Conservation (phyloP, 2,888 invertebrate species). For the Syritta pipiens region DNA sequence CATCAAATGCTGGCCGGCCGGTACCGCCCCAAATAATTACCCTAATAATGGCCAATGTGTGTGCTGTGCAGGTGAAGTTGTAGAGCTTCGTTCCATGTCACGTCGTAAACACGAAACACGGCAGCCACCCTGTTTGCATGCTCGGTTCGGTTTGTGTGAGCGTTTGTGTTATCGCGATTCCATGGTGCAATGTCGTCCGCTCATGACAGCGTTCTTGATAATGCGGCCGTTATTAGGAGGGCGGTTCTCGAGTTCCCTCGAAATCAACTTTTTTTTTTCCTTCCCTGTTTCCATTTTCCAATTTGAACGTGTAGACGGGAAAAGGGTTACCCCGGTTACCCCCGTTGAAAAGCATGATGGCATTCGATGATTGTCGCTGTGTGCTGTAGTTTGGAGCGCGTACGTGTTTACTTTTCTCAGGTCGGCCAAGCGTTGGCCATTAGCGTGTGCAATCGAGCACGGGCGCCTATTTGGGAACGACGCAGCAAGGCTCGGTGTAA, state of each 20-base stretch:
- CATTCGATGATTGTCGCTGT: slow-evolving; percentile 58
- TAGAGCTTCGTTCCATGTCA: slow-evolving; percentile 36
- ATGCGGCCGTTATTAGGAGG: slow-evolving; percentile 62
- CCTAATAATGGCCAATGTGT: slow-evolving; percentile 63
- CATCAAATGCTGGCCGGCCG: slow-evolving; percentile 45
- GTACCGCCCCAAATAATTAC: slow-evolving; percentile 67
- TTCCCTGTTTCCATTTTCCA: neutral
- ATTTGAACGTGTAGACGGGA: slow-evolving; percentile 27
- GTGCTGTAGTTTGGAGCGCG: slow-evolving; percentile 6
- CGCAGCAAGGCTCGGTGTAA: too few relatives aligned
- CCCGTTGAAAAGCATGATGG: slow-evolving; percentile 41
- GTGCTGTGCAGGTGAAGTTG: slow-evolving; percentile 41
- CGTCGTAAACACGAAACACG: slow-evolving; percentile 55
- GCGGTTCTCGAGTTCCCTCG: slow-evolving; percentile 62
- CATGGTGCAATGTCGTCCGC: slow-evolving; percentile 65
- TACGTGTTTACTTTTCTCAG: slow-evolving; percentile 64
- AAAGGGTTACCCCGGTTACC: slow-evolving; percentile 61
- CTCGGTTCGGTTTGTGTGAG: too few relatives aligned
- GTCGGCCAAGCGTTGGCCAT: slow-evolving; percentile 63
- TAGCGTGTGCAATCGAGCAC: slow-evolving; percentile 68
- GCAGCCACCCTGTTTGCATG: slow-evolving; percentile 35
- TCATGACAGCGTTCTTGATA: slow-evolving; percentile 64
- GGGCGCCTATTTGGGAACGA: slow-evolving; percentile 65
- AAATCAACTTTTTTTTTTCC: slow-evolving; percentile 23
- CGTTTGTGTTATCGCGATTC: slow-evolving; percentile 67